A percentile compares a stretch with the other conserved stretches of the same genome.
Evolutionary conservation across 2,797 vertebrate species (phyloP).

Genomic region (Mus minutoides): DNA sequence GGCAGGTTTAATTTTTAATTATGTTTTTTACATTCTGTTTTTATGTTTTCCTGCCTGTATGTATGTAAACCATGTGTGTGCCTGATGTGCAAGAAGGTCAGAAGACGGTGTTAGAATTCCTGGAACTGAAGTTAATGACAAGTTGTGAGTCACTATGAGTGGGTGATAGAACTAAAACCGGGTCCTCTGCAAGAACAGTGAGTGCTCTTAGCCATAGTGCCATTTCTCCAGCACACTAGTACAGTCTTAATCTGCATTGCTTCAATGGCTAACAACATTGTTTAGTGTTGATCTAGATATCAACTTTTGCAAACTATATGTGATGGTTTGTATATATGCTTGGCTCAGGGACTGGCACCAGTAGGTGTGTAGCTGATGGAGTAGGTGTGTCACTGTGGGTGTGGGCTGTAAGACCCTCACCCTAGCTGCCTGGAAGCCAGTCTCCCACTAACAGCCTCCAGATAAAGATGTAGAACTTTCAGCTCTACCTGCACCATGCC

Average conservation of each 20-base stretch:
- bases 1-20: no score
- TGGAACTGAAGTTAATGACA: background rate
- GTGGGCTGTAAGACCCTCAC: no score
- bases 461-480: no score
- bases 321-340: no score
- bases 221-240: background rate
- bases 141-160: background rate
- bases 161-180: background rate
- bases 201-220: background rate
- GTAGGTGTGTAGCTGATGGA: no score
- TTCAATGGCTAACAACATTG: background rate
- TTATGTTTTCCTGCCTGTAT: background rate
- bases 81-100: background rate
- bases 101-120: background rate
- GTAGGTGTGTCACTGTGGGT: no score
- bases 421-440: no score
- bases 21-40: background rate
- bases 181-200: background rate
- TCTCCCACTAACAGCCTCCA: no score
- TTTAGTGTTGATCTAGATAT: background rate
- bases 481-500: no score
- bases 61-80: background rate
- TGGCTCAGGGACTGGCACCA: no score
- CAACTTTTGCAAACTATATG: background rate
- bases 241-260: background rate